Conservation (phyloP, 2,888 invertebrate genomes). For the Eucriotettix oculatus region DNA sequence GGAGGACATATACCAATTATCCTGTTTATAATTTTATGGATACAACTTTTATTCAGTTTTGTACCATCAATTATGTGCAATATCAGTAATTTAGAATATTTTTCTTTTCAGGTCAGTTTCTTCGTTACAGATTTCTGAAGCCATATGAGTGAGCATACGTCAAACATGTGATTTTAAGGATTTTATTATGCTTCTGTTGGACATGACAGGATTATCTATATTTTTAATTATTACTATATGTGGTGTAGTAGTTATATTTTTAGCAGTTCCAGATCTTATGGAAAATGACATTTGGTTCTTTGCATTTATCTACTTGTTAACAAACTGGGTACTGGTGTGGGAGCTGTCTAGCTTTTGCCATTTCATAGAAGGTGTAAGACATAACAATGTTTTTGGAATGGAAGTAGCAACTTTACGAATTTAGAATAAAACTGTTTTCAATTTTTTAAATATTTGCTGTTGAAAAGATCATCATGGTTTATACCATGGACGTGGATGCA, state of each 20-base stretch:
- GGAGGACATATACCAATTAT: no score
- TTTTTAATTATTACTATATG: conserved; percentile 10
- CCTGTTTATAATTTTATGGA: no score
- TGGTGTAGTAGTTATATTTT: conserved; percentile 9
- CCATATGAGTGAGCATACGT: neutral
- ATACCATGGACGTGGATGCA: neutral
- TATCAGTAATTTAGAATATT: no score
- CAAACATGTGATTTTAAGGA: neutral
- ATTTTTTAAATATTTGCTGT: neutral
- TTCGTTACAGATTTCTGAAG: no score
- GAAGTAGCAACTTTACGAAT: conserved; percentile 7
- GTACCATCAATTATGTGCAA: no score
- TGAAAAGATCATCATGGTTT: neutral
- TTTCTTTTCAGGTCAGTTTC: no score
- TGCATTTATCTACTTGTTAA: conserved; percentile 9
- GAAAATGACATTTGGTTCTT: conserved; percentile 11
- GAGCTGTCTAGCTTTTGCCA: conserved; percentile 9
- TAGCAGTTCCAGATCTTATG: conserved; percentile 10
- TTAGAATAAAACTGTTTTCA: neutral
- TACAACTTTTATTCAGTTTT: no score
- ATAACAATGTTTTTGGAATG: conserved; percentile 8
- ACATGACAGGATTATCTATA: conserved; percentile 9
- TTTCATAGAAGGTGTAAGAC: conserved; percentile 9
- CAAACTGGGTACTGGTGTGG: conserved; percentile 10
- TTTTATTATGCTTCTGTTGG: conserved; percentile 6